Evolutionary conservation across 2,797 vertebrate genomes (phyloP), one percentile per base, ranked within the genome.

Genomic region (Tamandua tetradactyla): DNA sequence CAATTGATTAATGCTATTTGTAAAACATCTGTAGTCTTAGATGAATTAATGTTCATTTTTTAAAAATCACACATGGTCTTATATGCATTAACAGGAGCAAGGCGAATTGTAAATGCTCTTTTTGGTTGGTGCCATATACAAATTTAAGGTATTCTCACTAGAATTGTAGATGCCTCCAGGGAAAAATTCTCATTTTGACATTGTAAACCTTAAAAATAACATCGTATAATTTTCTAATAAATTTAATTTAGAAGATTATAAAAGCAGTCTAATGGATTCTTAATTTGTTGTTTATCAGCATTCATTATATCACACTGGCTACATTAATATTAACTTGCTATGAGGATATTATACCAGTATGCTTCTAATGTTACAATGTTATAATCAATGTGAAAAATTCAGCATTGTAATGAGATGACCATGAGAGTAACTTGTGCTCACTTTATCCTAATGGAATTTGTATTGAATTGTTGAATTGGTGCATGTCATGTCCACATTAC

Each of bases 251-350:
- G 64, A 81, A 79, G 61, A 68, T 44, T 37, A 1, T 30, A 72
- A 85, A 23, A 92, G 61, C 79, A 84, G 37, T 35, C 44, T 61
- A 47, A 49, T 18, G 17, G 42, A 27, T 71, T 90, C 7, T 78
- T 80, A 74, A 71, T 85, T 62, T 76, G 44, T 79, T 83, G 13
- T 55, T 62, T 75, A 37, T 89, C 30, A 40, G 47, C 27, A 95
- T 47, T 62, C 66, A 72, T 95, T 87, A 14, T 20, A 91, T 92
- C 30, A 59, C 68, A 18, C 40, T 55, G 59, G 23, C 15, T 80
- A 5, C 15, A 61, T 74, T 88, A 42, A 74, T 90, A 59, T 93
- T 94, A 89, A 89, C 57, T 94, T 87, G 13, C 55, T 30, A 32
- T 82, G 69, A 74, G 47, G 52, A 84, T 85, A 69, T 68, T 78